A percentile compares a stretch with the other conserved stretches of the same genome.
Conservation (phyloP, 37 sponge, comb jelly and placozoan species). For the Hexactinellida sp. region DNA sequence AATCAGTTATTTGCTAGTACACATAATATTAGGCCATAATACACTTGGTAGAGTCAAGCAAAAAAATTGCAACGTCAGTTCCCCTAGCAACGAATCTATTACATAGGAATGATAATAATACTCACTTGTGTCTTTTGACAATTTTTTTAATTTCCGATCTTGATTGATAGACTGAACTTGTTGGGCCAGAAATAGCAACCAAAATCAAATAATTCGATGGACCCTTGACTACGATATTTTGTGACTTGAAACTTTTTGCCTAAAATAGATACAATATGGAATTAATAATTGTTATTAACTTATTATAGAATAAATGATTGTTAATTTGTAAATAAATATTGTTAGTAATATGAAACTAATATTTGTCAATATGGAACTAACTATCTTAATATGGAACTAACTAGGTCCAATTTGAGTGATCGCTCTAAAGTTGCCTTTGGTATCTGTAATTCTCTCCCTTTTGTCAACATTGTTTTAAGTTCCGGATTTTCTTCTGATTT, state of each 20-base stretch:
- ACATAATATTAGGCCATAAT: not conserved
- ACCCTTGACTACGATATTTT: not conserved
- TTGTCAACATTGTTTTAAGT: not conserved
- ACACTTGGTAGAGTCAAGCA: not conserved
- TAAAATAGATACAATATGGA: not conserved
- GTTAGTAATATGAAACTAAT: too few species aligned
- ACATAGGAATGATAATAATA: not conserved
- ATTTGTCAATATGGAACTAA: too few species aligned
- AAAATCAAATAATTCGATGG: not conserved
- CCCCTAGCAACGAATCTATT: not conserved
- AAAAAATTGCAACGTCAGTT: not conserved
- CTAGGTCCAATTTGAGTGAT: not conserved
- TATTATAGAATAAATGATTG: too few species aligned
- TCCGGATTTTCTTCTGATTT: not conserved
- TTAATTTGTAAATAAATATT: too few species aligned
- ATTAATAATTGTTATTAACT: not conserved
- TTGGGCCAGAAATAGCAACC: not conserved
- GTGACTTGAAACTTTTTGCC: not conserved
- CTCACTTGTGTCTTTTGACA: not conserved
- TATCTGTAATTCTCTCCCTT: constrained; percentile 2
- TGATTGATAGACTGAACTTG: not conserved
- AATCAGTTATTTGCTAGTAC: too few species aligned
- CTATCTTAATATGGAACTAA: too few species aligned
- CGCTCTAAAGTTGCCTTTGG: not conserved
- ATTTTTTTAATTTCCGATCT: not conserved